These are phyloP conservation scores for Nicator chloris DNA, from an alignment of 2,113 vertebrate species.

Conservation along the genomic window DNA sequence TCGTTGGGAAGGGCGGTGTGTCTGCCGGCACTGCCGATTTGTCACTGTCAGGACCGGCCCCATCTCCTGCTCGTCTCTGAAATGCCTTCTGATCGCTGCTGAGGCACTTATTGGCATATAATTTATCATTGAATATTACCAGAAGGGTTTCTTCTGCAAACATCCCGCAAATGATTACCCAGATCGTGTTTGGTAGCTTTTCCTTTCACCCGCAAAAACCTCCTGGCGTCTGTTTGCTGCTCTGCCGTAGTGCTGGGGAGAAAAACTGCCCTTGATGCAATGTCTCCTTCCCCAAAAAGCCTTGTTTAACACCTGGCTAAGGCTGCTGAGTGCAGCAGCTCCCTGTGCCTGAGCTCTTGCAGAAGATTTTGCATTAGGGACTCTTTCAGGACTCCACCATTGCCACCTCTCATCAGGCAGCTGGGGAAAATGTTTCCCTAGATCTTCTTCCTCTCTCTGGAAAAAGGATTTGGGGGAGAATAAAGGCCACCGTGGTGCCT, in stretches of 20 bases:
- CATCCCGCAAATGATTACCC: neutral
- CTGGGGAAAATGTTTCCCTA: neutral
- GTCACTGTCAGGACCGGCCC: constrained; percentile 36
- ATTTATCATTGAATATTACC: constrained; percentile 41
- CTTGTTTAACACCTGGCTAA: neutral
- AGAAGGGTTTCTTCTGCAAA: constrained; percentile 7
- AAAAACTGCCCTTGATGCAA: neutral
- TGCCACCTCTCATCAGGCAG: neutral
- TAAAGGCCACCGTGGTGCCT: neutral
- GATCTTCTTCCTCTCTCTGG: neutral
- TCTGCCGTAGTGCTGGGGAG: neutral
- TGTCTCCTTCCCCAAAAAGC: neutral
- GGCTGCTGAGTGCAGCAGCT: rapidly evolving
- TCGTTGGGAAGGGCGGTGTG: constrained; percentile 13
- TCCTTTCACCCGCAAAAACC: neutral
- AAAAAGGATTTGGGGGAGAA: neutral
- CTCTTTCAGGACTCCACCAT: neutral
- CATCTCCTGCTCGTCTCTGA: constrained; percentile 28
- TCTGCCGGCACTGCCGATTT: constrained; percentile 35
- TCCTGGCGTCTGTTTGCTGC: rapidly evolving
- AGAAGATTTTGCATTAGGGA: neutral
- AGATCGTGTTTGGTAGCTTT: neutral
- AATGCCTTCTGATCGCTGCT: constrained; percentile 19
- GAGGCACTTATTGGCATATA: neutral
- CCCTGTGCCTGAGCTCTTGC: neutral